These are phyloP conservation scores for Dorcus hopei DNA, from an alignment of 2,888 invertebrate species.

Conservation along the genomic window DNA sequence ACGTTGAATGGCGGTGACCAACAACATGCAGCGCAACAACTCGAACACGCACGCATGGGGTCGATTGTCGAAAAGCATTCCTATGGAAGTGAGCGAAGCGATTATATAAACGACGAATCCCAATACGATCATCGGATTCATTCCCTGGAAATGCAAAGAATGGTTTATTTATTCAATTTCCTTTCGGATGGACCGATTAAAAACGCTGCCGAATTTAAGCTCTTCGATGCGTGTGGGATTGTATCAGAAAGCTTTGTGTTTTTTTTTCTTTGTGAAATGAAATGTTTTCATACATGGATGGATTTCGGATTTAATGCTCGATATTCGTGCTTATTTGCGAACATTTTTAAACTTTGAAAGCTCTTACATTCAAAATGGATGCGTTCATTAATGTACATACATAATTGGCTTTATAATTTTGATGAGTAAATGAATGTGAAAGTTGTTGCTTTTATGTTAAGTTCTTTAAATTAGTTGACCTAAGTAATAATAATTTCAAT, in stretches of 20 bases:
- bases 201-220: neutral
- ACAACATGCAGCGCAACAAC: constrained; percentile 61
- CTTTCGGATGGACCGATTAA: neutral
- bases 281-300: too few species aligned
- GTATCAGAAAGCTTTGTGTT: neutral
- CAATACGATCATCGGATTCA: constrained; percentile 59
- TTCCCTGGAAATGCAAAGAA: constrained; percentile 54
- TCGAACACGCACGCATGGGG: constrained; percentile 62
- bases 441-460: too few species aligned
- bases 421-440: too few species aligned
- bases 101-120: constrained; percentile 63
- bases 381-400: too few species aligned
- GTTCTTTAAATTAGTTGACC: too few species aligned
- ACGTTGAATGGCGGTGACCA: constrained; percentile 52
- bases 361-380: too few species aligned
- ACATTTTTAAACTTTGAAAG: too few species aligned
- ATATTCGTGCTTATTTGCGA: too few species aligned
- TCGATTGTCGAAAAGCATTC: constrained; percentile 68
- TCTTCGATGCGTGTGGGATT: neutral
- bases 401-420: too few species aligned
- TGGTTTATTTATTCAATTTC: neutral
- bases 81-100: constrained; percentile 65
- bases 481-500: too few species aligned
- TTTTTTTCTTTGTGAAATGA: too few species aligned
- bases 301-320: too few species aligned